Evolutionary conservation across 2,888 invertebrate species (phyloP), one percentile per base, ranked within the genome.

Genomic region (Drosophila birchii): DNA sequence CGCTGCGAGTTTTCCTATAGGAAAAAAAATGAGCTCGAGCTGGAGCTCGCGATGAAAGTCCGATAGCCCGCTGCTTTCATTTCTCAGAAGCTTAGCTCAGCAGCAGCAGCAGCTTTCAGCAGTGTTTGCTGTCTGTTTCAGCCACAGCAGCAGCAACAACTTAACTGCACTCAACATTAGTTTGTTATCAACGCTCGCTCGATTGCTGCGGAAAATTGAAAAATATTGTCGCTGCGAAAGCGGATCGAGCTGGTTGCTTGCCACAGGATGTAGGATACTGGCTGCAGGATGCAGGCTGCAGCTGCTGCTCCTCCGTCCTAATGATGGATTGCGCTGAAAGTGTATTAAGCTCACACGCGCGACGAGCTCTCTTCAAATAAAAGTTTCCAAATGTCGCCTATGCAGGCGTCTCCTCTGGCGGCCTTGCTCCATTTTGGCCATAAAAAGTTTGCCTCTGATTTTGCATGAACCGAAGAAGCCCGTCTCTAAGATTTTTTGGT

Each of bases 161-260:
- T 61, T 69, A 63, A 63, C 57, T 81, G 77, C 72, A 84, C 71
- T 78, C 78, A 72, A 79, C 85, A 83, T 87, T 83, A 87, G 77
- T 83, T 86, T 88, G 80, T 77, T 85, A 83, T 88, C 83, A 88
- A 86, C 86, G 88, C 86, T 88, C 86, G 88, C 86, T 88, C 80
- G 88, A 88, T 86, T 88, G 72, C 83, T 88, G 62, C 36, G 53
- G 78, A 78, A 89, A 88, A 90, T 90, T 87, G 87, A 89, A 89
- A 89, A 89, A 87, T 79, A 89, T 87, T 90, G 89, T 87, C 77
- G 73, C 75, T 64, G 68, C 53, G 45, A 62, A 71, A 78, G 62
- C 68, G 70, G 58, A 73, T 79, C 64, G 60, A 71, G 78, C 51
- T 14, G 60, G 39, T 9, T 39, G 39, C 16, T n/a, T 39, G 63